phyloP scores from a whole-genome alignment of 1,140 invertebrate species.

The Theocolax elegans region DNA sequence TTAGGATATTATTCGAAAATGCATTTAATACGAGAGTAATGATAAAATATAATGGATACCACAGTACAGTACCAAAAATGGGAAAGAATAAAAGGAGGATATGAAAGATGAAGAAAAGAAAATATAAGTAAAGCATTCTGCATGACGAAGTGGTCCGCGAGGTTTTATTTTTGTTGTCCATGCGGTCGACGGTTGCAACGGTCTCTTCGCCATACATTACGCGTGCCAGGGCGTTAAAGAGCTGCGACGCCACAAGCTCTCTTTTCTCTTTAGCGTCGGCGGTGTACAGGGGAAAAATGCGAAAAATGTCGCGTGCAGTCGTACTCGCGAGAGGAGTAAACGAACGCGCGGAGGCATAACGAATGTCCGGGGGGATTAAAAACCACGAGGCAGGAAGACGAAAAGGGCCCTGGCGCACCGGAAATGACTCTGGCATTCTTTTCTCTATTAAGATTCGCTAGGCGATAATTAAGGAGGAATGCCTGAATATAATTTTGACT shows the following conservation, averaged over 20 bases:
- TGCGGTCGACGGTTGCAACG: neutral
- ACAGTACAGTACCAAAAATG: too few relatives aligned
- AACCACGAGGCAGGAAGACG: constrained; percentile 1
- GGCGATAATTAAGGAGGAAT: constrained; percentile 32
- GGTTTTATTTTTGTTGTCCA: neutral
- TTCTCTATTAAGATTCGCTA: constrained; percentile 37
- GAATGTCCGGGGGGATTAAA: constrained; percentile 7
- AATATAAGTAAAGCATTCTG: neutral
- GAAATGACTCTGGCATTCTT: constrained; percentile 33
- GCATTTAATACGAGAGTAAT: too few relatives aligned
- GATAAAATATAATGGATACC: too few relatives aligned
- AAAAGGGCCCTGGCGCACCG: neutral
- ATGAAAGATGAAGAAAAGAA: neutral
- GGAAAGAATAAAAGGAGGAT: constrained; percentile 33
- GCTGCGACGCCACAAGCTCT: constrained; percentile 7
- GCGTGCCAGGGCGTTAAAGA: constrained; percentile 25
- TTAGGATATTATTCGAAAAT: too few relatives aligned
- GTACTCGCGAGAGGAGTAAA: constrained; percentile 6
- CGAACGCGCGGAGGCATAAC: constrained; percentile 3
- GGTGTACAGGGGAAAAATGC: constrained; percentile 22
- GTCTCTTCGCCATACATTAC: neutral
- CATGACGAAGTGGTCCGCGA: neutral
- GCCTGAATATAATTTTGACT: constrained; percentile 28
- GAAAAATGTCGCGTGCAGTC: constrained; percentile 34
- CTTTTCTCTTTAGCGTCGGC: neutral